Conservation (phyloP, 2,888 invertebrate genomes). For the Orthonychiurus folsomi region DNA sequence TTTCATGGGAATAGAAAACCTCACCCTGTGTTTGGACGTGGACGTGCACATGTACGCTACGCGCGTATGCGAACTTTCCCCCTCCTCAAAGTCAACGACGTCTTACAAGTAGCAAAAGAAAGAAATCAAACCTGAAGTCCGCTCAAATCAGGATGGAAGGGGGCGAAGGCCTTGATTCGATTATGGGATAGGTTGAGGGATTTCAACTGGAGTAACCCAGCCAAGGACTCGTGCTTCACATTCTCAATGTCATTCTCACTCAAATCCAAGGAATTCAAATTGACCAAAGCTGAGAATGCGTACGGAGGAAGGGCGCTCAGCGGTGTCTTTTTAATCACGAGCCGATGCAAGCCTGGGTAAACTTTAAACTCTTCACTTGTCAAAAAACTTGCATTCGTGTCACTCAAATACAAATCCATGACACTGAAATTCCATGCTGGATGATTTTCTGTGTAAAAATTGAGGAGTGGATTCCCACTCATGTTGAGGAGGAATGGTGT, state of each 20-base stretch:
- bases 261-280: conserved; percentile 67
- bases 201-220: conserved; percentile 63
- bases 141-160: conserved; percentile 67
- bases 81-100: too few relatives aligned
- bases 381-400: conserved; percentile 70
- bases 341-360: conserved; percentile 62
- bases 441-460: conserved; percentile 59
- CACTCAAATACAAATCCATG: conserved; percentile 69
- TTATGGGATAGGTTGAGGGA: conserved; percentile 76
- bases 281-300: conserved; percentile 67
- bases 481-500: conserved; percentile 64
- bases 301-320: conserved; percentile 69
- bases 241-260: conserved; percentile 71
- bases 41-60: too few relatives aligned
- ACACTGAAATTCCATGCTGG: conserved; percentile 63
- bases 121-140: conserved; percentile 52
- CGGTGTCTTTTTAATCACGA: conserved; percentile 63
- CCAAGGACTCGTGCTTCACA: conserved; percentile 72
- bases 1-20: too few relatives aligned
- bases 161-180: conserved; percentile 67
- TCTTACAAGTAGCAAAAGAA: neutral
- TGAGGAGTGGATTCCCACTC: conserved; percentile 68
- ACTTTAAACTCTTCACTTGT: conserved; percentile 77
- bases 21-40: too few relatives aligned
- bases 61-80: neutral